Conservation (phyloP, 1,140 invertebrate species). For the Tetramorium simillimum region DNA sequence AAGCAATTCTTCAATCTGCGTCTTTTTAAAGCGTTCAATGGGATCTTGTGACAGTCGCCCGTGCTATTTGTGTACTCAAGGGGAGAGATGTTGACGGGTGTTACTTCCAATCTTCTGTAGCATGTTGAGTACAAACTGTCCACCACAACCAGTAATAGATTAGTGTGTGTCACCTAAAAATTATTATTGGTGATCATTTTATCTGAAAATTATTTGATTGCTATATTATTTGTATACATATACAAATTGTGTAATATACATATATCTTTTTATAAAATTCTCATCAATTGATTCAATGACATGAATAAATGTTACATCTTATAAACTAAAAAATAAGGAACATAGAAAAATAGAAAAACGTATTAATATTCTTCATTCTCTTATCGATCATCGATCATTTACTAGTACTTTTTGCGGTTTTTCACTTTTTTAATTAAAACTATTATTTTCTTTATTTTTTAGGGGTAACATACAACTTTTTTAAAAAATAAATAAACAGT, state of each 20-base stretch:
- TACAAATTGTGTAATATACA: not conserved
- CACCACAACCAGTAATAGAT: constrained; percentile 92
- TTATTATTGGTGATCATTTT: not conserved
- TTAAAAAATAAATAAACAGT: no score
- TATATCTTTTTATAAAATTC: not conserved
- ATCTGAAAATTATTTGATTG: not conserved
- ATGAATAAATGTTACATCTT: not conserved
- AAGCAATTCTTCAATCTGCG: constrained; percentile 90
- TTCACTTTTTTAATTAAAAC: no score
- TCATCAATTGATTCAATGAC: not conserved
- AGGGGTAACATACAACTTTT: no score
- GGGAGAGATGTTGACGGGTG: constrained; percentile 77
- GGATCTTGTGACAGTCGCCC: constrained; percentile 89
- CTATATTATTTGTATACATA: not conserved
- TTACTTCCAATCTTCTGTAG: constrained; percentile 78
- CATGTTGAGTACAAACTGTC: constrained; percentile 84
- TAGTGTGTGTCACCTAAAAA: constrained; percentile 91
- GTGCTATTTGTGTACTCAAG: constrained; percentile 82
- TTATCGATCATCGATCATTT: no score
- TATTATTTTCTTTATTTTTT: no score
- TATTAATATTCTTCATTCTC: not conserved
- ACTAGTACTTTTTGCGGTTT: no score
- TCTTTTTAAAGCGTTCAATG: constrained; percentile 89
- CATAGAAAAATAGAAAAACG: not conserved
- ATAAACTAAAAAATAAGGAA: not conserved